Conservation (phyloP, 2,888 invertebrate genomes). For the Lycophotia porphyrea region DNA sequence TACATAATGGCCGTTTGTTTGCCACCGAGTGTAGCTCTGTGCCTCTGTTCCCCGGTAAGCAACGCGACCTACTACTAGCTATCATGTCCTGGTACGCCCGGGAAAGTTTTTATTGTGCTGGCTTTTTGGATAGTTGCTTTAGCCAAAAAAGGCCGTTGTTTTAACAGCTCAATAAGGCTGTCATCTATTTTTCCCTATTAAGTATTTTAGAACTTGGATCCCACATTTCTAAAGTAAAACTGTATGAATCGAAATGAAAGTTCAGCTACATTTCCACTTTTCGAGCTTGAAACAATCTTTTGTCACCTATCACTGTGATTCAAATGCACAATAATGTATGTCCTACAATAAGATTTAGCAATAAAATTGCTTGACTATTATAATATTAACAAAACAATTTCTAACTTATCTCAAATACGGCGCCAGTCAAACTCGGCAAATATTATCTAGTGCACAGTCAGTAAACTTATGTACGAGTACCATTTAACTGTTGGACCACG, state of each 20-base stretch:
- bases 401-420: constrained; percentile 9
- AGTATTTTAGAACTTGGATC: not conserved
- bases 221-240: not conserved
- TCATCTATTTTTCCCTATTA: not conserved
- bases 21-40: constrained; percentile 62
- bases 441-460: constrained; percentile 10
- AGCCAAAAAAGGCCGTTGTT: constrained; percentile 19
- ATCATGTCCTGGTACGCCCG: constrained; percentile 72
- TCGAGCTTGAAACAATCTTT: not conserved
- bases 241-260: constrained; percentile 1
- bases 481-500: constrained; percentile 29
- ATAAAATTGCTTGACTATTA: constrained; percentile 4
- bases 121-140: constrained; percentile 44
- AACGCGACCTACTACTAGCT: constrained; percentile 67
- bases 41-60: constrained; percentile 57
- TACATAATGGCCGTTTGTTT: constrained; percentile 68
- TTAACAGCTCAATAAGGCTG: constrained; percentile 16
- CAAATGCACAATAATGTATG: constrained; percentile 44
- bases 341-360: constrained; percentile 12
- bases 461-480: constrained; percentile 16
- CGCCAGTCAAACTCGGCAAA: not conserved
- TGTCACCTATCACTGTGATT: not conserved
- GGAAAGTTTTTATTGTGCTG: constrained; percentile 44
- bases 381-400: constrained; percentile 26
- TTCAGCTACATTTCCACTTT: not conserved